Conservation (phyloP, 2,888 invertebrate genomes). For the Scaptomyza caliginosa region DNA sequence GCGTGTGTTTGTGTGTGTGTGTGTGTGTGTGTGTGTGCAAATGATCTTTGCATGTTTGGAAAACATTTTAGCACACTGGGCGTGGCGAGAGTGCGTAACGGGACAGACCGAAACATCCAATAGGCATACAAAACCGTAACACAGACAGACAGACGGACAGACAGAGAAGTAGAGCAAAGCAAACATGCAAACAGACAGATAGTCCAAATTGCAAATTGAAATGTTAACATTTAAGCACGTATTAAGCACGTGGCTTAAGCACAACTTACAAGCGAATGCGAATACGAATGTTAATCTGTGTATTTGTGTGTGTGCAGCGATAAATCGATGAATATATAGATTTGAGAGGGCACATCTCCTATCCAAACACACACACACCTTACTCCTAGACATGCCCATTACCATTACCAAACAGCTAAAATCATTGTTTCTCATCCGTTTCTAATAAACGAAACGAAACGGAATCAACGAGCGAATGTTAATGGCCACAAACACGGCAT, state of each 20-base stretch:
- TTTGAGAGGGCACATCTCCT: slow-evolving; percentile 11
- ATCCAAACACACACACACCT: neutral
- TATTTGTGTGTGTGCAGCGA: slow-evolving; percentile 32
- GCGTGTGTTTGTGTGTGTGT: slow-evolving; percentile 19
- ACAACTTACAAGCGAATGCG: slow-evolving; percentile 1
- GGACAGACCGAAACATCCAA: slow-evolving; percentile 26
- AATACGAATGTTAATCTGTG: neutral
- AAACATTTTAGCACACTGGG: slow-evolving; percentile 73
- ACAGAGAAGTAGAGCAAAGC: neutral
- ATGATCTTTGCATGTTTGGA: slow-evolving; percentile 77
- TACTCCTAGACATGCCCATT: slow-evolving; percentile 21
- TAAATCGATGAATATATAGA: slow-evolving; percentile 70
- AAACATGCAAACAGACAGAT: slow-evolving; percentile 3
- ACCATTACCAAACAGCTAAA: slow-evolving; percentile 24
- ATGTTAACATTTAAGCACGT: slow-evolving; percentile 80
- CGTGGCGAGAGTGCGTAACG: slow-evolving; percentile 73
- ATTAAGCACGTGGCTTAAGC: slow-evolving; percentile 63
- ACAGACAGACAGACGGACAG: neutral
- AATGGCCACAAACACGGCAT: slow-evolving; percentile 66
- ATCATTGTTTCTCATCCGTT: slow-evolving; percentile 63
- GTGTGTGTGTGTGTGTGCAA: slow-evolving; percentile 26
- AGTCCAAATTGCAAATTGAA: slow-evolving; percentile 74
- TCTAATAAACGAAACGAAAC: slow-evolving; percentile 63
- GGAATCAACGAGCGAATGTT: slow-evolving; percentile 45
- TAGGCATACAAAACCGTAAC: slow-evolving; percentile 16